Evolutionary conservation across 2,888 invertebrate species (phyloP).

Genomic region (Erpobdella octoculata): DNA sequence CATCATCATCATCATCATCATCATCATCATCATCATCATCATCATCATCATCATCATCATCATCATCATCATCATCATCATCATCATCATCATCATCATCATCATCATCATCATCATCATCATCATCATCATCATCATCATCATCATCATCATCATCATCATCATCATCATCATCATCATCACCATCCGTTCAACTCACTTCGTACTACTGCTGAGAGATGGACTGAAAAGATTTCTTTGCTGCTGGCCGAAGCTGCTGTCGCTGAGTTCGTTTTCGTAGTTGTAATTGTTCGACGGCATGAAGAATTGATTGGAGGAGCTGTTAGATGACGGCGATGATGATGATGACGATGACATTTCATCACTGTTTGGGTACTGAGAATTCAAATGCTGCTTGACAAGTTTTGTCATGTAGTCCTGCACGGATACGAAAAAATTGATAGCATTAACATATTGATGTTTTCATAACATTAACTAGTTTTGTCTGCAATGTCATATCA

Average conservation of each 20-base stretch:
- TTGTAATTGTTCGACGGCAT: not conserved
- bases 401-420: not conserved
- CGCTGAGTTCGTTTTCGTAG: not conserved
- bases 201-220: not conserved
- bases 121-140: not conserved
- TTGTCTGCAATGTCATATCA: not conserved
- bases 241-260: not conserved
- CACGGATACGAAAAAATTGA: too few relatives aligned
- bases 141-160: not conserved
- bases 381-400: not conserved
- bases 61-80: not conserved
- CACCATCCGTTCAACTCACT: not conserved
- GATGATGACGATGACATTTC: not conserved
- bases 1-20: constrained; percentile 10
- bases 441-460: too few relatives aligned
- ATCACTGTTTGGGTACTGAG: not conserved
- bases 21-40: not conserved
- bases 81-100: not conserved
- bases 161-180: not conserved
- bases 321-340: not conserved
- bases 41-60: not conserved
- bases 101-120: not conserved
- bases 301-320: not conserved
- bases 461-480: too few relatives aligned
- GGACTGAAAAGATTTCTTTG: not conserved